phyloP scores from a whole-genome alignment of 2,888 invertebrate genomes.

The Pollenia amentaria region DNA sequence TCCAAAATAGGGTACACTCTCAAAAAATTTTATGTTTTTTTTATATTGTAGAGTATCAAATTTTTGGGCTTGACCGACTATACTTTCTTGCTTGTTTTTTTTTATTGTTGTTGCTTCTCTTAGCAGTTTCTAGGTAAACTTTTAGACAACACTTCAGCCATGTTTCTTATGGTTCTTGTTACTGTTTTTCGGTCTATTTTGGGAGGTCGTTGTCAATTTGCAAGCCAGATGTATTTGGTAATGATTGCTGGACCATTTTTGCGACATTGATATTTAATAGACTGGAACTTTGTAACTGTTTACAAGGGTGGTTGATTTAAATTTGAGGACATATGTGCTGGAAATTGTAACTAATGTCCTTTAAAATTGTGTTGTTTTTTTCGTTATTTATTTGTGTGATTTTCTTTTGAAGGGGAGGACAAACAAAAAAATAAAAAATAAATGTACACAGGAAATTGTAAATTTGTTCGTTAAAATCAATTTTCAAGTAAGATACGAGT shows the following conservation, averaged over 20 bases:
- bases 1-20: no score
- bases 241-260: conserved; percentile 68
- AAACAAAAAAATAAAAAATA: not conserved
- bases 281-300: conserved; percentile 69
- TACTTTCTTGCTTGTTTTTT: not conserved
- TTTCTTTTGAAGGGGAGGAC: not conserved
- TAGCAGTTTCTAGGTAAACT: conserved; percentile 39
- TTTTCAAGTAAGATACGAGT: not conserved
- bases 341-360: conserved; percentile 51
- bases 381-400: not conserved
- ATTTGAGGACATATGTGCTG: conserved; percentile 57
- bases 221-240: conserved; percentile 64
- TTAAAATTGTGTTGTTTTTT: conserved; percentile 17
- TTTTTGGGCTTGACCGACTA: no score
- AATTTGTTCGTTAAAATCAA: not conserved
- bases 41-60: no score
- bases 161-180: conserved; percentile 18
- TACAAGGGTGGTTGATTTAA: conserved; percentile 60
- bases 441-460: conserved; percentile 1
- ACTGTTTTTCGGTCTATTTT: conserved; percentile 30
- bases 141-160: not conserved
- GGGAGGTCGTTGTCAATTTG: conserved; percentile 66
- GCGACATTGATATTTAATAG: conserved; percentile 73
- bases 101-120: conserved; percentile 17
- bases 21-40: no score